Conservation (phyloP, 2,113 vertebrate genomes). For the Picathartes gymnocephalus region DNA sequence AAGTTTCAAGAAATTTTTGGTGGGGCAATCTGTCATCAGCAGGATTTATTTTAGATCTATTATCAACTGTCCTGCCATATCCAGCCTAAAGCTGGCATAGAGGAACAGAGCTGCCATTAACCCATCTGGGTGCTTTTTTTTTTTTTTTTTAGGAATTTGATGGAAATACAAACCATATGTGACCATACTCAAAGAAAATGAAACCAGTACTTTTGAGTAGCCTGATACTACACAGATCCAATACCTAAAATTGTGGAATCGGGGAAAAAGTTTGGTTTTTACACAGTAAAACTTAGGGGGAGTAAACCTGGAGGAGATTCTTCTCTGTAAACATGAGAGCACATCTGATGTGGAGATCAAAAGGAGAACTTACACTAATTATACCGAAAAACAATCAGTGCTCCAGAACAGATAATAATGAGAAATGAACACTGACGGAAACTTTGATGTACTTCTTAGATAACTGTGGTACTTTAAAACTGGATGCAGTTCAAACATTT, state of each 20-base stretch:
- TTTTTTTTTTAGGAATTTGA: background rate
- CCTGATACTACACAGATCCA: background rate
- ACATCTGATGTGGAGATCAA: slow-evolving; percentile 13
- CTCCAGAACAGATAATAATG: slow-evolving; percentile 53
- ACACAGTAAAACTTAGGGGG: background rate
- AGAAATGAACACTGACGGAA: slow-evolving; percentile 44
- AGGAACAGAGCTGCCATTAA: background rate
- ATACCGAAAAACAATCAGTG: background rate
- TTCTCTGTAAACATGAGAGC: background rate
- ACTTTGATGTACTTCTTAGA: slow-evolving; percentile 57
- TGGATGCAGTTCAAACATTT: slow-evolving; percentile 45
- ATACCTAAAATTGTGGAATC: background rate
- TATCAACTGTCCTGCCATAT: background rate
- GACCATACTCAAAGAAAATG: background rate
- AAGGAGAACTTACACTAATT: slow-evolving; percentile 26
- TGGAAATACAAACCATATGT: background rate
- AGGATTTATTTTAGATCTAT: background rate
- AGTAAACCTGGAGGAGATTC: background rate
- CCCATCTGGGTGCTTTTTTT: background rate
- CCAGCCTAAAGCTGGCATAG: background rate
- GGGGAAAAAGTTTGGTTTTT: background rate
- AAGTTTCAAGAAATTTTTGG: background rate
- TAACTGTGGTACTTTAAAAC: slow-evolving; percentile 47
- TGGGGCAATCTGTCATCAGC: background rate
- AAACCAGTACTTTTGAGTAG: background rate